These are phyloP conservation scores for Cebus imitator DNA, from an alignment of 2,113 vertebrate genomes.

Conservation along the genomic window DNA sequence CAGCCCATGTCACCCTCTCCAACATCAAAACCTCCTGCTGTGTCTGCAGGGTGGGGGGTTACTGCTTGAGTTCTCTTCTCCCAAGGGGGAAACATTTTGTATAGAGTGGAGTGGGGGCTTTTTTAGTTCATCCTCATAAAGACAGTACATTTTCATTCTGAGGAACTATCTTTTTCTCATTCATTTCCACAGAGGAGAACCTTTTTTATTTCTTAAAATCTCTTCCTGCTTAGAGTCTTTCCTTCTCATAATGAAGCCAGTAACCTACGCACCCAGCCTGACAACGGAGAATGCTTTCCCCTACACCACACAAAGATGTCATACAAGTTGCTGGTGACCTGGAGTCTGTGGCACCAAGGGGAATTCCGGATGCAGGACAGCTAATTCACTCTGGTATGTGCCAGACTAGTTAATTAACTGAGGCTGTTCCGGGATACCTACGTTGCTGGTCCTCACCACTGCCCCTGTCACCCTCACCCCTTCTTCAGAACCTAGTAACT, in stretches of 20 bases:
- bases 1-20: neutral
- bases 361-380: neutral
- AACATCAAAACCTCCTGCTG: neutral
- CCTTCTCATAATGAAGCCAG: neutral
- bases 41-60: neutral
- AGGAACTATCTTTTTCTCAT: neutral
- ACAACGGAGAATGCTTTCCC: neutral
- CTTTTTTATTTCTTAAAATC: neutral
- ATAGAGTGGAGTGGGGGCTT: neutral
- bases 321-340: neutral
- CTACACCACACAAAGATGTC: neutral
- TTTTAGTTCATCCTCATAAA: neutral
- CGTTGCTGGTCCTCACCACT: no score
- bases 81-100: neutral
- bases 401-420: neutral
- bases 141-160: neutral
- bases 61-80: neutral
- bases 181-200: neutral
- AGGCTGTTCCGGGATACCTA: neutral
- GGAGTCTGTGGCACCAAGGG: neutral
- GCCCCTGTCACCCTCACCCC: neutral
- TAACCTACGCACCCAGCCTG: neutral
- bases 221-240: neutral
- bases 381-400: neutral
- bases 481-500: neutral